A percentile compares a stretch with the other conserved stretches of the same genome.
These are phyloP conservation scores for Scaptomyza polygonia DNA, from an alignment of 2,888 invertebrate genomes.

Conservation along the genomic window DNA sequence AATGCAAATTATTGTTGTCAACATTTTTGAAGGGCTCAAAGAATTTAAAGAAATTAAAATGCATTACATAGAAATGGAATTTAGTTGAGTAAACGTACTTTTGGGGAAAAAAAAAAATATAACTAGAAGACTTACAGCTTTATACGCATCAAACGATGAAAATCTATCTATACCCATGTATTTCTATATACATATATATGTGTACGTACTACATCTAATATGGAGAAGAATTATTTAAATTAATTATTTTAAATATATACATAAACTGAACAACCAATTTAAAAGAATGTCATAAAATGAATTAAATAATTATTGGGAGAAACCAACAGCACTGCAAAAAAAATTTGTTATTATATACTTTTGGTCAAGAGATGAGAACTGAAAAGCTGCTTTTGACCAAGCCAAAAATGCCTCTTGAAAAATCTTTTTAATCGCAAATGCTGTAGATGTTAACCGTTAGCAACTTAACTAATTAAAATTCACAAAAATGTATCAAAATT, in stretches of 20 bases:
- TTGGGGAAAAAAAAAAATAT: conserved; percentile 55
- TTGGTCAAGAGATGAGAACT: conserved; percentile 43
- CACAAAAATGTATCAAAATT: conserved; percentile 28
- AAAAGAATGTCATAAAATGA: conserved; percentile 49
- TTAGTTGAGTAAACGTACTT: conserved; percentile 73
- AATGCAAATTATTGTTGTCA: conserved; percentile 60
- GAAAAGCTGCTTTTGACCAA: conserved; percentile 39
- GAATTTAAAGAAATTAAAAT: conserved; percentile 29
- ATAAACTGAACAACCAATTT: conserved; percentile 27
- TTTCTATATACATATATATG: conserved; percentile 33
- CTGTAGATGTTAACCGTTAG: conserved; percentile 37
- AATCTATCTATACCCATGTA: conserved; percentile 66
- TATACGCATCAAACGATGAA: conserved; percentile 68
- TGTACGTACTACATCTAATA: conserved; percentile 37
- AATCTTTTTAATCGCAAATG: conserved; percentile 27
- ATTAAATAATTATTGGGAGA: conserved; percentile 22
- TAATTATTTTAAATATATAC: conserved; percentile 47
- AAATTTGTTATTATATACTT: conserved; percentile 50
- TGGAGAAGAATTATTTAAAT: conserved; percentile 73
- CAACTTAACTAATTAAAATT: conserved; percentile 23
- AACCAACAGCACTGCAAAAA: conserved; percentile 40
- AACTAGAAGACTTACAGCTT: conserved; percentile 82
- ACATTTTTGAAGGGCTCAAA: conserved; percentile 51
- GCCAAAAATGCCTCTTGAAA: conserved; percentile 43
- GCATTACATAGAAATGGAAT: conserved; percentile 61